phyloP scores from a whole-genome alignment of 2,797 vertebrate genomes.

The Capromys pilorides region DNA sequence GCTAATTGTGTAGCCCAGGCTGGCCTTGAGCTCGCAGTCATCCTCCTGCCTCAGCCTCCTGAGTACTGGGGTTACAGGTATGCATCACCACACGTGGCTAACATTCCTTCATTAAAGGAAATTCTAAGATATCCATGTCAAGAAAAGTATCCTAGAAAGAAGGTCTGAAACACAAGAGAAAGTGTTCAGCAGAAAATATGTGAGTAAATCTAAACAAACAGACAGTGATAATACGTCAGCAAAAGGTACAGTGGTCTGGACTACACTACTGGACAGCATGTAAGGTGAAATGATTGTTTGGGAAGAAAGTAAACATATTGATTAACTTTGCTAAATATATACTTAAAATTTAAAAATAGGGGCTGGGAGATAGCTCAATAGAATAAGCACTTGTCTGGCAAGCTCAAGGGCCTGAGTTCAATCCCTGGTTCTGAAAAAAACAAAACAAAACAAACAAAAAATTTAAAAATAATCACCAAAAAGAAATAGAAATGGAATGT shows the following conservation, averaged over 20 bases:
- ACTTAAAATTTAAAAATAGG: conserved; percentile 5
- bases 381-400: too few species aligned
- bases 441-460: too few species aligned
- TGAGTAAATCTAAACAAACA: background rate
- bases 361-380: too few species aligned
- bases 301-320: background rate
- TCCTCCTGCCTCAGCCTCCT: background rate
- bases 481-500: conserved; percentile 1
- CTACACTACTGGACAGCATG: background rate
- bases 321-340: conserved; percentile 28
- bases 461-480: background rate
- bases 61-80: background rate
- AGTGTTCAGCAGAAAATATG: background rate
- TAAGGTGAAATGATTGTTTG: background rate
- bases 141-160: background rate
- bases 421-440: too few species aligned
- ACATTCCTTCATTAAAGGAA: background rate
- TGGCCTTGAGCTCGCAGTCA: background rate
- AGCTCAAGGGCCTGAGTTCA: too few species aligned
- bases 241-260: background rate
- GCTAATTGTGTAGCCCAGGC: background rate
- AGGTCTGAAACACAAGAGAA: conserved; percentile 1
- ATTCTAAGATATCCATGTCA: background rate
- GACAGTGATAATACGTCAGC: background rate
- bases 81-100: background rate